Evolutionary conservation across 2,888 invertebrate species (phyloP).

Genomic region (Zygogramma bicolorata): DNA sequence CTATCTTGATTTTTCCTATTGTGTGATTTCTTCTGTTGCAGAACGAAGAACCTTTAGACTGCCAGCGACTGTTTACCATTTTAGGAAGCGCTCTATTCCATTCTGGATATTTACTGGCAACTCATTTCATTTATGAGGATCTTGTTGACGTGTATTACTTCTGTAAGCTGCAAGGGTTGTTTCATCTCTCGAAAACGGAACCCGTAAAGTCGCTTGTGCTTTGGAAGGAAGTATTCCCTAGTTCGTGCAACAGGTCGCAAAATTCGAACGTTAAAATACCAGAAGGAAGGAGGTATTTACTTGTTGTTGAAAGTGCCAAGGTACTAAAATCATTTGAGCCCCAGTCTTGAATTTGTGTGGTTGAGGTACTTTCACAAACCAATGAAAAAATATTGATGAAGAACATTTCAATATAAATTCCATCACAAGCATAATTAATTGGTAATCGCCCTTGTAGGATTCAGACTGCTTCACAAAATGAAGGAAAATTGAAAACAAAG

Average conservation of each 20-base stretch:
- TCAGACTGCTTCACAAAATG: too few species aligned
- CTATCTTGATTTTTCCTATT: too few species aligned
- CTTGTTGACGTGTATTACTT: constrained; percentile 81
- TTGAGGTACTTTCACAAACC: too few species aligned
- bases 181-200: constrained; percentile 76
- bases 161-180: constrained; percentile 80
- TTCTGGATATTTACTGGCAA: constrained; percentile 80
- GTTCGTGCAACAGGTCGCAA: constrained; percentile 64
- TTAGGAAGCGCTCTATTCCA: constrained; percentile 70
- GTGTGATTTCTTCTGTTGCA: constrained; percentile 60
- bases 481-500: too few species aligned
- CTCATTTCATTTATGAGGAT: constrained; percentile 82
- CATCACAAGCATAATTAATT: too few species aligned
- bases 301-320: constrained; percentile 78
- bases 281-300: constrained; percentile 78
- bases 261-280: constrained; percentile 66
- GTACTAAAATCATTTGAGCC: constrained; percentile 55
- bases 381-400: too few species aligned
- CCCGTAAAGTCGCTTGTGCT: constrained; percentile 79
- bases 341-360: too few species aligned
- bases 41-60: constrained; percentile 82
- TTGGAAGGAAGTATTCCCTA: constrained; percentile 82
- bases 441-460: too few species aligned
- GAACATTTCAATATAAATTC: too few species aligned
- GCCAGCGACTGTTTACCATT: constrained; percentile 76